These are phyloP conservation scores for Nipponia nippon DNA, from an alignment of 2,113 vertebrate species.

Conservation along the genomic window DNA sequence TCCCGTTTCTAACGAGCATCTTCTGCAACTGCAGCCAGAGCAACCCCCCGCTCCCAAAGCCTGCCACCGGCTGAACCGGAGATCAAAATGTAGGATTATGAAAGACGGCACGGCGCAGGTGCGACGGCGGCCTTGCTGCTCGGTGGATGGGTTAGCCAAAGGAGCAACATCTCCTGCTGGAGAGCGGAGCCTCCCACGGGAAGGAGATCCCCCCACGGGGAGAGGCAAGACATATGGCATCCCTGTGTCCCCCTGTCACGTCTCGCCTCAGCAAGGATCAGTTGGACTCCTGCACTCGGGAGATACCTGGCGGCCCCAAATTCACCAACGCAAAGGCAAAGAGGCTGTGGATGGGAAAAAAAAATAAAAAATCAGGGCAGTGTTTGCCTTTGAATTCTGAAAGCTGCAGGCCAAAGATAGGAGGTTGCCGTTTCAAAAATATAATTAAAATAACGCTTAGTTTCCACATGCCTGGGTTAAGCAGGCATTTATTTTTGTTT, in stretches of 20 bases:
- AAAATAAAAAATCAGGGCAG: not conserved
- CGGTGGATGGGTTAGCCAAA: not conserved
- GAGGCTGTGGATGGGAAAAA: not conserved
- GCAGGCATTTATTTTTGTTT: slow-evolving; percentile 25
- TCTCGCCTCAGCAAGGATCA: not conserved
- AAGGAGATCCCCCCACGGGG: not conserved
- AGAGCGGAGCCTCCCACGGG: not conserved
- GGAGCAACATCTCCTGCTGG: not conserved
- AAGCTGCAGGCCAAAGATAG: not conserved
- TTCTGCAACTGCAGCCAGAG: not conserved
- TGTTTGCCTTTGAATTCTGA: not conserved
- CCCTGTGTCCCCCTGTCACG: accelerated
- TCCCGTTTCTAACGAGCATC: not conserved
- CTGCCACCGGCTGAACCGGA: not conserved
- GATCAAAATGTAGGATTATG: not conserved
- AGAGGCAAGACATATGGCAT: not conserved
- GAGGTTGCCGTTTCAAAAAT: slow-evolving; percentile 18
- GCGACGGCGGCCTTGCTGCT: accelerated
- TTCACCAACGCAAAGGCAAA: not conserved
- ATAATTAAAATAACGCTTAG: not conserved
- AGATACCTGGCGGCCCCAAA: not conserved
- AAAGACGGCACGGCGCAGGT: not conserved
- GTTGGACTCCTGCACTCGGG: not conserved
- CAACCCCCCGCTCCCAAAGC: not conserved
- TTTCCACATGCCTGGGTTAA: slow-evolving; percentile 20